A percentile compares a stretch with the other conserved stretches of the same genome.
Evolutionary conservation across 2,888 invertebrate species (phyloP).

Genomic region (Perizoma flavofasciatum): DNA sequence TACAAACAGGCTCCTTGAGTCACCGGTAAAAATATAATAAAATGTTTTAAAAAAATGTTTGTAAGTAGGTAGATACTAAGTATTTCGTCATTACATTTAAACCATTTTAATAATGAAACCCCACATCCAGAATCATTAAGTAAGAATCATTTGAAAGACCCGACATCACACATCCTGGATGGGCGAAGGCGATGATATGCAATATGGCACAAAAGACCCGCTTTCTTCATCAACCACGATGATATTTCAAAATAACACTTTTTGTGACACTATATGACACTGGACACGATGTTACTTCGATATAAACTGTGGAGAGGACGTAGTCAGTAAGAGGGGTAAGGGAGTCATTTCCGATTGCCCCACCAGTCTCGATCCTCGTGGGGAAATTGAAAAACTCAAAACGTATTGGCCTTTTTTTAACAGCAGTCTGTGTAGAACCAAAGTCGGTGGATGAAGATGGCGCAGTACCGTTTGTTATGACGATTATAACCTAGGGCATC

Average conservation of each 20-base stretch:
- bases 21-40: neutral
- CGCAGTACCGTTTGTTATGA: too few species aligned
- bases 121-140: conserved; percentile 28
- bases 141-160: conserved; percentile 28
- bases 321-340: conserved; percentile 30
- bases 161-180: conserved; percentile 35
- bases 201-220: conserved; percentile 45
- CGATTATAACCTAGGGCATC: too few species aligned
- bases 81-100: neutral
- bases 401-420: too few species aligned
- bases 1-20: too few species aligned
- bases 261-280: conserved; percentile 61
- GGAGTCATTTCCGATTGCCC: neutral
- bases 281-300: conserved; percentile 42
- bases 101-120: conserved; percentile 21
- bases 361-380: too few species aligned
- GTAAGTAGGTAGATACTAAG: neutral
- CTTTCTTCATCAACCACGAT: conserved; percentile 56
- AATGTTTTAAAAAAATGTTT: neutral
- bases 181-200: conserved; percentile 33
- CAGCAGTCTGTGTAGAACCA: too few species aligned
- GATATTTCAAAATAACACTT: conserved; percentile 54
- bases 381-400: too few species aligned
- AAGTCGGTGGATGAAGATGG: too few species aligned
- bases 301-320: conserved; percentile 47